Conservation (phyloP, 2,113 vertebrate species). For the Paedocypris sp. region DNA sequence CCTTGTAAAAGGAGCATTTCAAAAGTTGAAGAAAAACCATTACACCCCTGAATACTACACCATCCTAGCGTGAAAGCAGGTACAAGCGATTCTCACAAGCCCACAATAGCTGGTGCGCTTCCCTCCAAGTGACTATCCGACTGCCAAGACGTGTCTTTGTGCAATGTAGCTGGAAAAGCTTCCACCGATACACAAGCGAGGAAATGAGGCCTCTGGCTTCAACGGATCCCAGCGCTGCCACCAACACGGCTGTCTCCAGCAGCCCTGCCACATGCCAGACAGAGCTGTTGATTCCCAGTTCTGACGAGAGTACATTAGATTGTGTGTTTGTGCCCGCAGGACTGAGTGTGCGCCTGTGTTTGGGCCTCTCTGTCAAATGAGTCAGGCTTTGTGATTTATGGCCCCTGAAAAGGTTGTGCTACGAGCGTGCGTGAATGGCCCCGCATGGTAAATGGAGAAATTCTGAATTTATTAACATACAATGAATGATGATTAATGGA, state of each 20-base stretch:
- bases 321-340: constrained; percentile 66
- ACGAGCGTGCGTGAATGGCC: constrained; percentile 63
- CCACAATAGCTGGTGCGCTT: constrained; percentile 42
- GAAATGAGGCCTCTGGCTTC: constrained; percentile 27
- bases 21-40: background rate
- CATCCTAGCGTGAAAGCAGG: constrained; percentile 20
- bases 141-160: constrained; percentile 8
- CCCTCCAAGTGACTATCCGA: constrained; percentile 19
- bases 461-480: constrained; percentile 80
- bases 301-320: constrained; percentile 65
- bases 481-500: constrained; percentile 80
- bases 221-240: constrained; percentile 19
- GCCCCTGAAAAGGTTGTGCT: constrained; percentile 71
- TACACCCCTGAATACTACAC: constrained; percentile 12
- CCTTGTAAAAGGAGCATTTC: constrained; percentile 22
- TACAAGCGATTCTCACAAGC: constrained; percentile 25
- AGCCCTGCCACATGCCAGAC: constrained; percentile 33
- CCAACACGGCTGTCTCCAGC: constrained; percentile 9
- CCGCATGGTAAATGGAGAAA: constrained; percentile 72
- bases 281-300: constrained; percentile 49
- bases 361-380: constrained; percentile 73
- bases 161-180: background rate
- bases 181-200: background rate
- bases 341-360: constrained; percentile 63
- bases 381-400: constrained; percentile 68